Conservation (phyloP, 2,888 invertebrate species). For the Platycnemis pennipes region DNA sequence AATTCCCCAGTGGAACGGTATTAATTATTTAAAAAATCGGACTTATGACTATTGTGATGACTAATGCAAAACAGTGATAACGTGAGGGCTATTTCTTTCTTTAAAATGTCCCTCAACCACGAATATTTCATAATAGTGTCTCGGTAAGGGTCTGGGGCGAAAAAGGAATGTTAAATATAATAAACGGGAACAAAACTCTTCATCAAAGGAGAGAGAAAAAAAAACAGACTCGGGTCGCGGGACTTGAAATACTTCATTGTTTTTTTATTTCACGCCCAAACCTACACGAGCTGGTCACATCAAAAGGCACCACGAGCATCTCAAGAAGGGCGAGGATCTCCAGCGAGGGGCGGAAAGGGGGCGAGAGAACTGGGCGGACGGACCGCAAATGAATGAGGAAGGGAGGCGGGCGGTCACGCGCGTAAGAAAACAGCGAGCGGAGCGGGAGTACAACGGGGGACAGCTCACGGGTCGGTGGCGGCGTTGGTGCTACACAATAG, state of each 20-base stretch:
- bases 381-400: conserved; percentile 18
- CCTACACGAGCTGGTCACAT: not conserved
- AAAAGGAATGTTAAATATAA: too few relatives aligned
- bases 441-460: not conserved
- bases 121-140: too few relatives aligned
- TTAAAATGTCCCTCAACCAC: too few relatives aligned
- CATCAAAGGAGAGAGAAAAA: not conserved
- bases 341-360: not conserved
- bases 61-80: too few relatives aligned
- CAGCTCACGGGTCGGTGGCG: not conserved
- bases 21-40: too few relatives aligned
- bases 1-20: too few relatives aligned
- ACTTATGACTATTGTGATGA: too few relatives aligned
- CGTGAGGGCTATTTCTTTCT: too few relatives aligned
- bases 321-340: not conserved
- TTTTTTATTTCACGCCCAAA: not conserved
- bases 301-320: not conserved
- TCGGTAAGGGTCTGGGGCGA: too few relatives aligned
- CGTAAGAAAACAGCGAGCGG: not conserved
- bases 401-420: conserved; percentile 4
- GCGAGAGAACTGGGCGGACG: not conserved
- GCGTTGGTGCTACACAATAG: not conserved
- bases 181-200: not conserved
- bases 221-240: not conserved
- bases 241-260: not conserved